Evolutionary conservation across 2,888 invertebrate species (phyloP).

Genomic region (Petrolisthes cinctipes): DNA sequence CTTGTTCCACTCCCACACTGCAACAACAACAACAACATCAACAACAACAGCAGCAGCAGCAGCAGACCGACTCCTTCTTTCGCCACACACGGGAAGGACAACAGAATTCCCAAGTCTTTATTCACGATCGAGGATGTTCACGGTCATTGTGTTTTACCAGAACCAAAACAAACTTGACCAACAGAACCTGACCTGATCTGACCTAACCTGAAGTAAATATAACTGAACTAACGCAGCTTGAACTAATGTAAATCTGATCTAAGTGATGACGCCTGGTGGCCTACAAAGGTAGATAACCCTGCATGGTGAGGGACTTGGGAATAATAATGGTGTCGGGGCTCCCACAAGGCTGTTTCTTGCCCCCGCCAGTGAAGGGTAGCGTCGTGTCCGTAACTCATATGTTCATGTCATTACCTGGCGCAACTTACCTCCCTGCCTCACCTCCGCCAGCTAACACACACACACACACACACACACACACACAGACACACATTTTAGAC

Average conservation of each 20-base stretch:
- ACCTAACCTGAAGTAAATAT: too few relatives aligned
- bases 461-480: slow-evolving; percentile 29
- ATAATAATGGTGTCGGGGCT: not conserved
- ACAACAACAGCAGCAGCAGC: not conserved
- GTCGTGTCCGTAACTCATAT: slow-evolving; percentile 51
- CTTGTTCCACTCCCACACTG: not conserved
- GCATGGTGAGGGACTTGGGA: too few relatives aligned
- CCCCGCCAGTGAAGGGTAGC: slow-evolving; percentile 29
- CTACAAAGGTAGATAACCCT: too few relatives aligned
- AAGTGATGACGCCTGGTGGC: too few relatives aligned
- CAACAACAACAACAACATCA: not conserved
- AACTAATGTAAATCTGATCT: not conserved
- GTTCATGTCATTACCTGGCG: slow-evolving; percentile 45
- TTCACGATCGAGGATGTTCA: too few relatives aligned
- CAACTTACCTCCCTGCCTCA: slow-evolving; percentile 25
- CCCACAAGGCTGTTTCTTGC: slow-evolving; percentile 21
- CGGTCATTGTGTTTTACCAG: too few relatives aligned
- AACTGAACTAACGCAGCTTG: too few relatives aligned
- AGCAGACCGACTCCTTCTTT: not conserved
- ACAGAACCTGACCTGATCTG: too few relatives aligned
- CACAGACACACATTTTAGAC: not conserved
- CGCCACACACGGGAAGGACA: not conserved
- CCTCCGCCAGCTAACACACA: slow-evolving; percentile 20
- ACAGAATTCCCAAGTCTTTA: not conserved
- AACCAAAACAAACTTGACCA: too few relatives aligned